Base-by-base conservation (phyloP, 2,113 vertebrate species). In the Epinephelus moara region DNA sequence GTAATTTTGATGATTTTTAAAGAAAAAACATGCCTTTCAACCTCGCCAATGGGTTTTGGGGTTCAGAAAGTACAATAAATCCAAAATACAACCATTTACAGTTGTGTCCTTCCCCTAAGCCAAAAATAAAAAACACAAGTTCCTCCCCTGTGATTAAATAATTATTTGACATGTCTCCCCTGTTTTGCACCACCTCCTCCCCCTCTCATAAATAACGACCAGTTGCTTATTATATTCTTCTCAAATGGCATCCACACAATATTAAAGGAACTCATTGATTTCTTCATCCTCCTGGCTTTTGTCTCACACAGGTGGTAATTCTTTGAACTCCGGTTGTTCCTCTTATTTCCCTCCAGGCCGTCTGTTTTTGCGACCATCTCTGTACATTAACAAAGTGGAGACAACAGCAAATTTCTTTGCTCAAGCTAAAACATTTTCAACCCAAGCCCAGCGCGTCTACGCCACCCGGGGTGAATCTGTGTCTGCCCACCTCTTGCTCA, bases 321-420 rank as follows among this genome's bases (percentile, higher is more conserved):
- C 15, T 23, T 3, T 11, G 52, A 30, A 30, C 52, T 59, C 55
- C 12, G 5, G 17, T 53, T 45, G 14, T 30, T 63, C 47, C 45
- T 14, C 25, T 33, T 8, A 62, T 75, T 70, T 62, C 27, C 57
- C 55, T 62, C n/a, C 9, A 45, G 55, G 40, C 49, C n/a, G 17
- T 13, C 15, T 30, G 6, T 45, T 42, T 59, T 45, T n/a, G 15
- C 14, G 1, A 27, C 15, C 23, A 50, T 55, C 62, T 60, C 25
- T 25, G n/a, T 25, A n/a, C 14, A 71, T 82, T 53, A 75, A 4
- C 2, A 18, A 86, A 80, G 60, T 17, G 11, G 17, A 71, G 23
- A 79, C 64, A 78, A 81, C n/a, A 15, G 23, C 30, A 68, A 60
- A 69, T 69, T 37, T 53, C 47, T 76, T 70, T 57, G 18, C 62